Conservation (phyloP, 1,140 invertebrate genomes). For the Homarus americanus region DNA sequence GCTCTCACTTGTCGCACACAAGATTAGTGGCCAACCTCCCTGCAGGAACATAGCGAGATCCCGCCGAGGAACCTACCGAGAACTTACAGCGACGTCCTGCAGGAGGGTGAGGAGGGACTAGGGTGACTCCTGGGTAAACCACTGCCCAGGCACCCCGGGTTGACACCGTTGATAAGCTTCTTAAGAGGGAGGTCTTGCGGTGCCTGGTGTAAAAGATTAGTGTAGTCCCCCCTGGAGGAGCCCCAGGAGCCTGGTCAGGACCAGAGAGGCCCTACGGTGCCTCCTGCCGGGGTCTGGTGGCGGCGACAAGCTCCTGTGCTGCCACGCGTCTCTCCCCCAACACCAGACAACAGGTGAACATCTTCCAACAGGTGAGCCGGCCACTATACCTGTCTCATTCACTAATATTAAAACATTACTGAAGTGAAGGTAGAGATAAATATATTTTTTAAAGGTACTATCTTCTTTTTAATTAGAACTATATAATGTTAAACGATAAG, state of each 20-base stretch:
- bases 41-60: slow-evolving; percentile 44
- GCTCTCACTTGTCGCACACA: slow-evolving; percentile 34
- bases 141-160: slow-evolving; percentile 38
- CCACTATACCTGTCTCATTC: no score
- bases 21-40: slow-evolving; percentile 57
- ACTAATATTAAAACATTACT: no score
- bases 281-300: slow-evolving; percentile 26
- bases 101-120: slow-evolving; percentile 18
- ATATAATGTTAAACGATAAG: no score
- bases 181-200: slow-evolving; percentile 32
- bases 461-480: no score
- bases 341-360: background rate
- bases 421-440: no score
- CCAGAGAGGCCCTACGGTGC: slow-evolving; percentile 10
- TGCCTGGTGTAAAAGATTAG: background rate
- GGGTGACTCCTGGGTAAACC: slow-evolving; percentile 54
- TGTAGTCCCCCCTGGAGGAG: slow-evolving; percentile 10
- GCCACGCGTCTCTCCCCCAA: background rate
- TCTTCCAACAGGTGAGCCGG: no score
- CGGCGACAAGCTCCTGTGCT: slow-evolving; percentile 5
- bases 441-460: no score
- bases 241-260: slow-evolving; percentile 1
- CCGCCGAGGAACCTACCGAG: background rate
- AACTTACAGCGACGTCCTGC: slow-evolving; percentile 20
- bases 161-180: slow-evolving; percentile 63